A percentile compares a stretch with the other conserved stretches of the same genome.
phyloP scores from a whole-genome alignment of 2,888 invertebrate species.

The Pollenia amentaria region DNA sequence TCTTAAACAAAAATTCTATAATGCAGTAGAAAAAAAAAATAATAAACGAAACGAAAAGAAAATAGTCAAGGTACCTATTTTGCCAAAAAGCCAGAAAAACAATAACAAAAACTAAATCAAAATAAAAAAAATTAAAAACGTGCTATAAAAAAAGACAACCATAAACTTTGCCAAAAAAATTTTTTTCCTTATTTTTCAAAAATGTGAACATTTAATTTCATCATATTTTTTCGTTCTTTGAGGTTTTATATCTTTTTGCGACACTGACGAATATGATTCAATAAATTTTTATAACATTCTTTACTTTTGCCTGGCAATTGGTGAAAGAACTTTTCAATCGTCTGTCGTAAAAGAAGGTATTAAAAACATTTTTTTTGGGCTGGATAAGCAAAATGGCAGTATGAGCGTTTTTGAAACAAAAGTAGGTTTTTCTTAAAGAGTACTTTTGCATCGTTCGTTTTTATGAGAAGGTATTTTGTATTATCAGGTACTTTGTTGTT shows the following conservation, averaged over 20 bases:
- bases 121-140: slow-evolving; percentile 54
- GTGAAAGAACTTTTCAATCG: neutral
- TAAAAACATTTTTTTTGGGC: neutral
- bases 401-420: neutral
- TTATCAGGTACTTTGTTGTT: too few species aligned
- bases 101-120: neutral
- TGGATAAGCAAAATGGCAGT: too few species aligned
- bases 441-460: too few species aligned
- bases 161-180: slow-evolving; percentile 47
- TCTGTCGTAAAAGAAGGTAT: neutral
- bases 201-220: slow-evolving; percentile 55
- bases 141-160: slow-evolving; percentile 39
- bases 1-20: slow-evolving; percentile 58
- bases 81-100: slow-evolving; percentile 12
- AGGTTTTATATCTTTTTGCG: slow-evolving; percentile 7
- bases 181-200: slow-evolving; percentile 18
- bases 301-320: slow-evolving; percentile 11
- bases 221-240: slow-evolving; percentile 20
- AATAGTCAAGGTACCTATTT: slow-evolving; percentile 64
- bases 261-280: slow-evolving; percentile 43
- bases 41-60: slow-evolving; percentile 9
- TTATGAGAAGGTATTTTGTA: too few species aligned
- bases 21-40: slow-evolving; percentile 31
- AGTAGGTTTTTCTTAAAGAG: neutral
- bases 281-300: slow-evolving; percentile 33